Base-by-base conservation (phyloP, 23 tunicate species). In the Trididemnum clinides region DNA sequence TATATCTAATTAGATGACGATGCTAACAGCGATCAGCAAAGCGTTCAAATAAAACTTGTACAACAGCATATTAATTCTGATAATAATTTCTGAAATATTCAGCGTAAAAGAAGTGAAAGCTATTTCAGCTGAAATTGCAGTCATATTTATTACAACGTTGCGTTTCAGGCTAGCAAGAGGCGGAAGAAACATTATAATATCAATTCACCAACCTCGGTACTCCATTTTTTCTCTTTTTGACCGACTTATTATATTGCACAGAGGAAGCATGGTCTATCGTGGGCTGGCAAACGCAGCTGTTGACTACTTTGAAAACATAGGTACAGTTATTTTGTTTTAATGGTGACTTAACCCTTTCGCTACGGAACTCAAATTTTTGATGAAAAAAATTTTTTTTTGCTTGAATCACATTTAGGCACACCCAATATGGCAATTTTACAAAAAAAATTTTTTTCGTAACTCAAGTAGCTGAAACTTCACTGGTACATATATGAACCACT, bases 141-240 rank as follows among this genome's bases (percentile, higher is more conserved):
- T 7, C 54, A 44, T 44, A 7, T 15, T 7, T 44, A 44, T 7
- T 44, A 44, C n/a, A n/a, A n/a, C n/a, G n/a, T n/a, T n/a, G n/a
- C n/a, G n/a, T 59, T 59, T 51, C 86, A 93, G 98, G 49, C 57
- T 93, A 35, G 98, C 92, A 6, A 78, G 83, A 49, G 98, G 87
- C 0, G 98, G 92, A 15, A 82, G 98, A 1, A 93, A 93, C 86
- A 88, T 93, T 72, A 72, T 93, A 34, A 83, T 93, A 69, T 93
- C 98, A 28, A 93, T 93, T 64, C 98, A 93, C 64, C 98, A 93
- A 51, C 98, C 98, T 21, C 87, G 98, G 7, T 94, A 94, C 57
- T 94, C 98, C 1, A 94, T 94, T 38, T 94, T 89, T 58, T 89
- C 98, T 1, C 82, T 94, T 5, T 89, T 94, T 64, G 94, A 94